Base-by-base conservation (phyloP, 2,113 vertebrate species). In the Monopterus albus region DNA sequence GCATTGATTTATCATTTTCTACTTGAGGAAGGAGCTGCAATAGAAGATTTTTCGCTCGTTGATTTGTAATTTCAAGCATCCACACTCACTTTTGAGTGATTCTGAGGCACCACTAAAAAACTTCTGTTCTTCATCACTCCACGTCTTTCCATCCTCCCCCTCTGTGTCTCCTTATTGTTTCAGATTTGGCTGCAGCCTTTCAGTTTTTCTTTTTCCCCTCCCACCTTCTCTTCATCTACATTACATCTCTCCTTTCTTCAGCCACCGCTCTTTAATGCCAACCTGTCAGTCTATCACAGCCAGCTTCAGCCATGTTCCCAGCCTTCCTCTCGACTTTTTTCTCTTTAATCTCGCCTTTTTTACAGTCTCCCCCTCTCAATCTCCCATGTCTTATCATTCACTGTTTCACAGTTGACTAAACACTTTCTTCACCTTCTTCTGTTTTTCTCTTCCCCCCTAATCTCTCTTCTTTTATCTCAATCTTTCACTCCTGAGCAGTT, bases 381-480 rank as follows among this genome's bases (percentile, higher is more conserved):
- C 72, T 67, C 72, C 70, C 64, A 50, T 45, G 64, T 64, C 57
- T 88, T 83, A 89, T 90, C 87, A 74, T 76, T 84, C 60, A 53
- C 77, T 56, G 76, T 77, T 85, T 84, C 81, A 87, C 85, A 88
- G 86, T 87, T 74, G 84, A 86, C 87, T 82, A 77, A 88, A 84
- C 84, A 65, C 81, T 59, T 83, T 91, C 71, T 67, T 72, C 15
- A 63, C 69, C 67, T 84, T 70, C 65, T 66, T 79, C 67, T 59
- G 52, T 78, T 84, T 81, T 71, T 72, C 45, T 52, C 38, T 57
- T 62, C 60, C 11, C 9, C 18, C 28, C n/a, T 74, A 82, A 89
- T 90, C 89, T 79, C 49, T 26, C 50, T 46, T 78, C 84, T 78
- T 87, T 90, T 70, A 91, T 88, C 81, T 82, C 65, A 55, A 83